phyloP scores from a whole-genome alignment of 2,888 invertebrate genomes.

The Melangyna quadrimaculata region DNA sequence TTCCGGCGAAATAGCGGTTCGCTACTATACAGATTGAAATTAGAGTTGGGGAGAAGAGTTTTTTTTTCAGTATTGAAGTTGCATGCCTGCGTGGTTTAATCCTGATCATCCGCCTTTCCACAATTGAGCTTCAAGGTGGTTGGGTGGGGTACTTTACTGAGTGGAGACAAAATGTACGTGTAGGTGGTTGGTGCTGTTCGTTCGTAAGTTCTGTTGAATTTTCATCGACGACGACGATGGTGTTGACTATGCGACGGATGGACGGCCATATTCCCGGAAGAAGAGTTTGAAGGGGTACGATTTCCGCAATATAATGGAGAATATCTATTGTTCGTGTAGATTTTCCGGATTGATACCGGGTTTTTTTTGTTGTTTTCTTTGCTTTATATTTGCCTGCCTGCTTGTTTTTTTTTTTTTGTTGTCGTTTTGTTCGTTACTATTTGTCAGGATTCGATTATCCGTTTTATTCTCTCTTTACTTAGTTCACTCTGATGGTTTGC shows the following conservation, averaged over 20 bases:
- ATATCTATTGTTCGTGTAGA: conserved; percentile 69
- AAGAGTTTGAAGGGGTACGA: conserved; percentile 33
- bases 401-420: not conserved
- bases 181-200: too few relatives aligned
- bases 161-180: not conserved
- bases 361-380: conserved; percentile 38
- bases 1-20: conserved; percentile 9
- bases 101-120: conserved; percentile 40
- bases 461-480: conserved; percentile 31
- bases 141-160: not conserved
- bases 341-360: conserved; percentile 67
- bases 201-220: conserved; percentile 40
- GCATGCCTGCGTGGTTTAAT: conserved; percentile 50
- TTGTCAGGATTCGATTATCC: conserved; percentile 68
- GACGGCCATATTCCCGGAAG: not conserved
- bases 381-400: conserved; percentile 12
- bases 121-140: conserved; percentile 32
- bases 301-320: conserved; percentile 62
- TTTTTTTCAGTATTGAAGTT: conserved; percentile 20
- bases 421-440: conserved; percentile 42
- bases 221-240: conserved; percentile 14
- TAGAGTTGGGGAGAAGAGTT: conserved; percentile 9
- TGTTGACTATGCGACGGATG: not conserved
- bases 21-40: not conserved
- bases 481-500: conserved; percentile 21